A percentile compares a stretch with the other conserved stretches of the same genome.
Conservation (phyloP, 2,888 invertebrate species). For the Laothoe populi region DNA sequence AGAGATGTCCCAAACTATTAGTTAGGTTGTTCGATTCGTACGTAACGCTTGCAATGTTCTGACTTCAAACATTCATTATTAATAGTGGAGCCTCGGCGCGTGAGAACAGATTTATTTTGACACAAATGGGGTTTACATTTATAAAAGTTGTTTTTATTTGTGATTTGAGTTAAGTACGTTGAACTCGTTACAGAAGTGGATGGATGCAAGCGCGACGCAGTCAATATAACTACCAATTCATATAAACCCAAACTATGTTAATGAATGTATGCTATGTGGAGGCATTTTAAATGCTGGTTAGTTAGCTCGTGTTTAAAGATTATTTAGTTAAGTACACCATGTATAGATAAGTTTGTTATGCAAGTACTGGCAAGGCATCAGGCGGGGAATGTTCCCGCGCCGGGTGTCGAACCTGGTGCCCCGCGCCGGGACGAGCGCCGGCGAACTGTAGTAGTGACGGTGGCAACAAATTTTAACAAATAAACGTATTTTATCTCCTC, state of each 20-base stretch:
- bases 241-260: constrained; percentile 8
- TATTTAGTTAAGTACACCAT: constrained; percentile 46
- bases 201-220: neutral
- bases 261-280: constrained; percentile 28
- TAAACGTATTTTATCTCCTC: constrained; percentile 81
- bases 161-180: neutral
- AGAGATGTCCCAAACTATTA: constrained; percentile 2
- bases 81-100: neutral
- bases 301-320: constrained; percentile 56
- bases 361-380: neutral
- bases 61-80: neutral
- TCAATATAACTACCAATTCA: neutral
- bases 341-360: constrained; percentile 31
- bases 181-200: neutral
- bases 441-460: constrained; percentile 51
- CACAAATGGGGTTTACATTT: constrained; percentile 1
- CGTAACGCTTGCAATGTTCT: constrained; percentile 7
- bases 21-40: constrained; percentile 7
- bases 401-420: constrained; percentile 49
- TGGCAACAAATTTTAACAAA: constrained; percentile 74
- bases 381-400: constrained; percentile 38
- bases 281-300: constrained; percentile 49
- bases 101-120: neutral
- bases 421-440: constrained; percentile 39
- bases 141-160: constrained; percentile 1